These are phyloP conservation scores for Trachymyrmex cornetzi DNA, from an alignment of 1,140 invertebrate genomes.

Conservation along the genomic window DNA sequence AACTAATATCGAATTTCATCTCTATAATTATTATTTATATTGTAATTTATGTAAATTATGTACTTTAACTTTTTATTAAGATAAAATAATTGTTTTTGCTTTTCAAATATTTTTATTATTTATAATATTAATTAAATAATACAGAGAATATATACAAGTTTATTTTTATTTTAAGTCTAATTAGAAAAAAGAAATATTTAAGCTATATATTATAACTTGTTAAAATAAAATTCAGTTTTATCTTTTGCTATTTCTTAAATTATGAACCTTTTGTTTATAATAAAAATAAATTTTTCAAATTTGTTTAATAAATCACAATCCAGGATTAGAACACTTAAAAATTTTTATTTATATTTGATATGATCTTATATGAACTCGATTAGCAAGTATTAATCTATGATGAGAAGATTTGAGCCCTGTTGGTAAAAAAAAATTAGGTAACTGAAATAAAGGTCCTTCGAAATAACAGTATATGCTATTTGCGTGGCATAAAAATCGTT, in stretches of 20 bases:
- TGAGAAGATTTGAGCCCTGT: not conserved
- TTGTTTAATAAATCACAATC: not conserved
- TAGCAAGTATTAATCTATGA: not conserved
- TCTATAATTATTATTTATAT: slow-evolving; percentile 22
- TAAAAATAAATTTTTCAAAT: not conserved
- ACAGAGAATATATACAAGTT: not conserved
- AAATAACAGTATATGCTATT: slow-evolving; percentile 3
- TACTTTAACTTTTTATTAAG: not conserved
- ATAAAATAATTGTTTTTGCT: not conserved
- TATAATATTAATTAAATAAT: not conserved
- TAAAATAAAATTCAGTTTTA: slow-evolving; percentile 5
- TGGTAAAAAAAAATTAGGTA: slow-evolving; percentile 17
- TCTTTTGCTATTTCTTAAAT: not conserved
- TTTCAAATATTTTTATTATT: not conserved
- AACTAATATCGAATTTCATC: slow-evolving; percentile 9
- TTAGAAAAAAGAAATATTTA: not conserved
- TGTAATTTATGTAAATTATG: not conserved
- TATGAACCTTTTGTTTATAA: not conserved
- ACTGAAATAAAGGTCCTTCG: slow-evolving; percentile 41
- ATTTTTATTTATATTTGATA: not conserved
- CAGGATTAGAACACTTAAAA: not conserved
- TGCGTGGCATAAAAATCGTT: not conserved
- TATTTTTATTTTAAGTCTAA: slow-evolving; percentile 3
- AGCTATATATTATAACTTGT: not conserved
- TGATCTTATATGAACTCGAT: not conserved